These are phyloP conservation scores for Melinopterus prodromus DNA, from an alignment of 2,888 invertebrate genomes.

Conservation along the genomic window DNA sequence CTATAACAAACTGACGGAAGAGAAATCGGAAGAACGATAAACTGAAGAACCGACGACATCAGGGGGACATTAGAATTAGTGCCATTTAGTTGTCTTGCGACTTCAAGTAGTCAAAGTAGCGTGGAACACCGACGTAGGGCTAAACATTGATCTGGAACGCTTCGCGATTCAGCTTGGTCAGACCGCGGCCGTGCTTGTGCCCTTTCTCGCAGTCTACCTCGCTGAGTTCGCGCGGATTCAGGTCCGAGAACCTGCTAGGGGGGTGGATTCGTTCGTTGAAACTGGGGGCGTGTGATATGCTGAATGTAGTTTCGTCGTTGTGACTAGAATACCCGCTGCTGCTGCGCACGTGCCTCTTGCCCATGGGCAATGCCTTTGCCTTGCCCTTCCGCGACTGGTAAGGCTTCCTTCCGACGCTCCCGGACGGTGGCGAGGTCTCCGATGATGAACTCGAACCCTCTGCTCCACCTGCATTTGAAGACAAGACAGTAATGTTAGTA, in stretches of 20 bases:
- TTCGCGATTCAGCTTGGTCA: slow-evolving; percentile 65
- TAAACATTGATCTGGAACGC: slow-evolving; percentile 85
- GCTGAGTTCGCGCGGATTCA: slow-evolving; percentile 60
- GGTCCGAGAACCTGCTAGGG: slow-evolving; percentile 86
- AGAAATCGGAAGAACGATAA: neutral
- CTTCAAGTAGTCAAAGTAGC: slow-evolving; percentile 9
- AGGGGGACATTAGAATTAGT: neutral
- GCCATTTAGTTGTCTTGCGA: slow-evolving; percentile 4
- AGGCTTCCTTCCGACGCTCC: slow-evolving; percentile 68
- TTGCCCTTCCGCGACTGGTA: slow-evolving; percentile 73
- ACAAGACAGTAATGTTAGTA: neutral
- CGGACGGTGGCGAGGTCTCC: slow-evolving; percentile 74
- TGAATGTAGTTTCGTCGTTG: slow-evolving; percentile 86
- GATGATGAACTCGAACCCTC: slow-evolving; percentile 84
- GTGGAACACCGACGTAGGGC: neutral
- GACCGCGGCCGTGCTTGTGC: slow-evolving; percentile 57
- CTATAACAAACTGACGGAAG: neutral
- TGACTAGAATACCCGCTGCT: slow-evolving; percentile 85
- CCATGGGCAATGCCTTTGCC: slow-evolving; percentile 64
- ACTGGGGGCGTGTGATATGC: slow-evolving; percentile 81
- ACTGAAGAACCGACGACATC: neutral
- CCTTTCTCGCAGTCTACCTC: slow-evolving; percentile 62
- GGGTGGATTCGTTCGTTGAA: slow-evolving; percentile 87
- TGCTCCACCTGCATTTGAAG: slow-evolving; percentile 65
- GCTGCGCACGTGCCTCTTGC: slow-evolving; percentile 78